A percentile compares a stretch with the other conserved stretches of the same genome.
These are phyloP conservation scores for Phoenicopterus ruber DNA, from an alignment of 2,113 vertebrate species.

Conservation along the genomic window DNA sequence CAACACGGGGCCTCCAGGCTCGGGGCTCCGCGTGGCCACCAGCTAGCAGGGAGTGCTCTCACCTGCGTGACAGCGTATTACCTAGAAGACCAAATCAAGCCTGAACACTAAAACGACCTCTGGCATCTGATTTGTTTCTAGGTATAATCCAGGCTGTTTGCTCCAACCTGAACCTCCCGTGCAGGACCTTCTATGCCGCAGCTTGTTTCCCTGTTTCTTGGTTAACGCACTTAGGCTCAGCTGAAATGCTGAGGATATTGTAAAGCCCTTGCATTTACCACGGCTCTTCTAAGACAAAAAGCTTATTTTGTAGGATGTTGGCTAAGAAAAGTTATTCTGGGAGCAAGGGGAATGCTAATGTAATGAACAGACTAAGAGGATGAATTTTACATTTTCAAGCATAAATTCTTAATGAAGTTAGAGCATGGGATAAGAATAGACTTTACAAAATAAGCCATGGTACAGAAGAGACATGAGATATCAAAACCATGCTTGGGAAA, in stretches of 20 bases:
- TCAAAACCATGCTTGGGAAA: constrained; percentile 30
- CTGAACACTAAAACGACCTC: background rate
- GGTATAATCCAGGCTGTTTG: background rate
- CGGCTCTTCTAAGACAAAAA: constrained; percentile 14
- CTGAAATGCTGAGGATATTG: background rate
- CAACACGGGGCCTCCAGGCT: background rate
- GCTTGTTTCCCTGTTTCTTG: background rate
- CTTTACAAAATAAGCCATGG: constrained; percentile 44
- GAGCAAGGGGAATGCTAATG: constrained; percentile 48
- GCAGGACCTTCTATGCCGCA: background rate
- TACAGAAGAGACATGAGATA: constrained; percentile 48
- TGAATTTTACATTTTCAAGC: constrained; percentile 63
- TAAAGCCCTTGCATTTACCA: background rate
- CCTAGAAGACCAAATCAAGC: background rate
- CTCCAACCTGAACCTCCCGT: background rate
- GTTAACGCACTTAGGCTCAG: background rate
- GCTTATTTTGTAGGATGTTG: constrained; percentile 27
- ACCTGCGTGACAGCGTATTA: background rate
- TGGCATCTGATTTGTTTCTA: background rate
- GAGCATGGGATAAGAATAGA: constrained; percentile 64
- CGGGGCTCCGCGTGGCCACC: background rate
- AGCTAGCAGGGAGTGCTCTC: background rate
- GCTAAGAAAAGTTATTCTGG: constrained; percentile 55
- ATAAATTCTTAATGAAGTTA: constrained; percentile 69
- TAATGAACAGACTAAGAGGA: constrained; percentile 48